phyloP scores from a whole-genome alignment of 2,888 invertebrate genomes.

The Biston betularia region DNA sequence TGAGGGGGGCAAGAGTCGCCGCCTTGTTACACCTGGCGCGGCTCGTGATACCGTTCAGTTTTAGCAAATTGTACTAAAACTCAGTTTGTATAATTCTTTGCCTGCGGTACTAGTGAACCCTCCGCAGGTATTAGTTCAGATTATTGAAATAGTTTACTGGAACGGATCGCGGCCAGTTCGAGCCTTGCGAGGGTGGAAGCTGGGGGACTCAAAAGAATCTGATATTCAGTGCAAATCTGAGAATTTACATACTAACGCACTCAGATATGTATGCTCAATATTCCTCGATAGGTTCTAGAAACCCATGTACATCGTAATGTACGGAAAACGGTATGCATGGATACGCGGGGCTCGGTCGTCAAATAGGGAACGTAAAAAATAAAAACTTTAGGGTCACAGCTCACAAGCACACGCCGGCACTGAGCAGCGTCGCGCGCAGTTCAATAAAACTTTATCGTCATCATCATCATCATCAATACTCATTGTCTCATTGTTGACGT shows the following conservation, averaged over 20 bases:
- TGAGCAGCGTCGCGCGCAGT: too few relatives aligned
- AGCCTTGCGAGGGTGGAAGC: constrained; percentile 1
- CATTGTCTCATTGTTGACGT: too few relatives aligned
- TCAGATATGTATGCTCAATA: constrained; percentile 8
- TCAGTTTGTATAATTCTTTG: too few relatives aligned
- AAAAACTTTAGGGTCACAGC: background rate
- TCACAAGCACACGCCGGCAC: too few relatives aligned
- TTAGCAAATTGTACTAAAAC: background rate
- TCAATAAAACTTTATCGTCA: too few relatives aligned
- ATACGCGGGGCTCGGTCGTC: background rate
- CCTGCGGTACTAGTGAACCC: background rate
- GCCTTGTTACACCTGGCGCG: too few relatives aligned
- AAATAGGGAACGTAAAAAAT: background rate
- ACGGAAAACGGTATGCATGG: background rate
- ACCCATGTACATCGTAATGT: background rate
- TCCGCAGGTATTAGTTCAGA: constrained; percentile 9
- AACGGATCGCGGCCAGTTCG: constrained; percentile 25
- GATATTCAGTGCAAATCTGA: constrained; percentile 21
- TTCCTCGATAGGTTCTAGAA: constrained; percentile 11
- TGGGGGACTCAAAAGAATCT: constrained; percentile 23
- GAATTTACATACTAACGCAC: constrained; percentile 14
- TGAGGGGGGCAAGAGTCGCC: too few relatives aligned
- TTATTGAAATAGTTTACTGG: constrained; percentile 28
- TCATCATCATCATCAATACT: too few relatives aligned
- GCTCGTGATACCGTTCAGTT: background rate